Conservation (phyloP, 2,113 vertebrate species). For the Oceanodroma tethys region DNA sequence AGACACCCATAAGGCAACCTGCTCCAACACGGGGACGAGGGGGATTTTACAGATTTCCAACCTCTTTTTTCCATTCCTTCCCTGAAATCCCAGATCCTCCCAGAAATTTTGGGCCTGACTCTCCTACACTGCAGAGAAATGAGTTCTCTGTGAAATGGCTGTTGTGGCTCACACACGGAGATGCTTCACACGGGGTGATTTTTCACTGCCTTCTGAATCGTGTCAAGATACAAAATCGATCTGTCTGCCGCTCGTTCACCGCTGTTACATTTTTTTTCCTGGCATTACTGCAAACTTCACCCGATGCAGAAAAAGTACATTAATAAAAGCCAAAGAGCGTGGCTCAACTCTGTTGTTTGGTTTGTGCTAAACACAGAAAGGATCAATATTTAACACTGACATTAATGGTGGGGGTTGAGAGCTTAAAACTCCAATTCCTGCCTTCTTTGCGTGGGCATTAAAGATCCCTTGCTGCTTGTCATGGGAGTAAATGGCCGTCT, state of each 20-base stretch:
- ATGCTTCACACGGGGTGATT: background rate
- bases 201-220: background rate
- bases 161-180: background rate
- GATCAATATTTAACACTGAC: conserved; percentile 53
- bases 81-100: background rate
- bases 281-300: background rate
- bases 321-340: conserved; percentile 28
- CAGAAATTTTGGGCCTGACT: background rate
- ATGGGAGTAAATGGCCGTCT: background rate
- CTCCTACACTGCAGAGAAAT: background rate
- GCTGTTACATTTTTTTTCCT: background rate
- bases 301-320: background rate
- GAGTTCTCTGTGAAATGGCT: background rate
- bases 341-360: background rate
- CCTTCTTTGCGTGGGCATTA: conserved; percentile 30
- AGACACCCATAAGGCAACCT: background rate
- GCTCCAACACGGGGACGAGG: accelerated
- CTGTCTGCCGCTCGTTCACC: background rate
- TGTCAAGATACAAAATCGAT: conserved; percentile 39
- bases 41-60: background rate
- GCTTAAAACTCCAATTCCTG: background rate
- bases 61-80: background rate
- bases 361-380: conserved; percentile 28
- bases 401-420: conserved; percentile 33
- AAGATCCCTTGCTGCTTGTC: conserved; percentile 15